Percentiles rank a stretch among this genome's conserved stretches.
Evolutionary conservation across 92 coral and sea anemone species (phyloP).

Genomic region (Actinernus sp.): DNA sequence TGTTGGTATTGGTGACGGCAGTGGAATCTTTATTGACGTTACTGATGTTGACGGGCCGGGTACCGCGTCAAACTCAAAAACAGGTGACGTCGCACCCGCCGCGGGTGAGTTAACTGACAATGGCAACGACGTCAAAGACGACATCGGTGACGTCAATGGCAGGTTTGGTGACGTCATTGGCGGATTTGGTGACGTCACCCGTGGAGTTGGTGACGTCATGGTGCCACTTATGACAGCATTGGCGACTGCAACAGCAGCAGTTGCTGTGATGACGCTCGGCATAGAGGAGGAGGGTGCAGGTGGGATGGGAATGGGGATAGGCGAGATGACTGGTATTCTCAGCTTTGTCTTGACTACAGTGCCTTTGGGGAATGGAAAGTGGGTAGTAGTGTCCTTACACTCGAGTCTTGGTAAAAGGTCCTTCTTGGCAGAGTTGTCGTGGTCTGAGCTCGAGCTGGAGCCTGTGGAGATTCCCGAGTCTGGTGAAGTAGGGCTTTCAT

Average conservation of each 20-base stretch:
- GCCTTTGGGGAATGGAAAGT: constrained; percentile 78
- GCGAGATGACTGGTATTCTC: constrained; percentile 14
- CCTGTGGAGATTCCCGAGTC: constrained; percentile 98
- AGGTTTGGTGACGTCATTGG: background rate
- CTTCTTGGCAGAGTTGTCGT: constrained; percentile 81
- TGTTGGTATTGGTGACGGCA: constrained; percentile 1
- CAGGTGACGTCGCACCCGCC: too few relatives aligned
- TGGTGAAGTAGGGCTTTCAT: constrained; percentile 98
- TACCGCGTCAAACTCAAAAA: too few relatives aligned
- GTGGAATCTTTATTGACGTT: constrained; percentile 1
- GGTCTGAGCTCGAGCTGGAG: constrained; percentile 74
- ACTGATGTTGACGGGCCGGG: constrained; percentile 17
- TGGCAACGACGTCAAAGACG: background rate
- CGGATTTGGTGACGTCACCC: constrained; percentile 7
- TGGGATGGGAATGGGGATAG: constrained; percentile 22
- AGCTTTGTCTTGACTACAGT: constrained; percentile 63
- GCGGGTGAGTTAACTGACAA: too few relatives aligned
- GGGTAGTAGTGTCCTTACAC: constrained; percentile 59
- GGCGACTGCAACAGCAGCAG: constrained; percentile 91
- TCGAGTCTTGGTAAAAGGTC: constrained; percentile 77
- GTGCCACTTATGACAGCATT: constrained; percentile 80
- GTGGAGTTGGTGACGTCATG: constrained; percentile 4
- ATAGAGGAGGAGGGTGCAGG: constrained; percentile 50
- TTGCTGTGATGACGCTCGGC: constrained; percentile 88
- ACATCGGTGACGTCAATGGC: background rate